Evolutionary conservation across 2,113 vertebrate species (phyloP).

Genomic region (Aldabrachelys gigantea): DNA sequence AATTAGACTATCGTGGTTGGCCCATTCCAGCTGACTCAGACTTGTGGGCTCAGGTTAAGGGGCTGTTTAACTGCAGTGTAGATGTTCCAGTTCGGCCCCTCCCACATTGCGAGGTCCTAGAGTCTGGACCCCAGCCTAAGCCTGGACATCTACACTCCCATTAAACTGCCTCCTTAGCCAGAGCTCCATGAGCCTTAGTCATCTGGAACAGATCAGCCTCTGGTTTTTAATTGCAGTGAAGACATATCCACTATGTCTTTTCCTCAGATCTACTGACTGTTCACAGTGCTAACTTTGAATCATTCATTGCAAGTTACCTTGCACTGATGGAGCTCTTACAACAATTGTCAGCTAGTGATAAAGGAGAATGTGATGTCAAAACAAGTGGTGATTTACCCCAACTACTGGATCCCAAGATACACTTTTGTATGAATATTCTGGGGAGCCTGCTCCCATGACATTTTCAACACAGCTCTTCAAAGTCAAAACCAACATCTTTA

Average conservation of each 20-base stretch:
- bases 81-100: background rate
- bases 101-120: background rate
- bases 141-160: background rate
- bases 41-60: background rate
- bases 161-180: background rate
- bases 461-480: background rate
- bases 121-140: background rate
- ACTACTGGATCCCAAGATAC: background rate
- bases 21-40: background rate
- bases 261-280: background rate
- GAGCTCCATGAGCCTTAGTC: background rate
- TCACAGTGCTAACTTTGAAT: background rate
- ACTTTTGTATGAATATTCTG: background rate
- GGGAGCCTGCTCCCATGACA: background rate
- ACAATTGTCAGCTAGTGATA: background rate
- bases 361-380: slow-evolving; percentile 1
- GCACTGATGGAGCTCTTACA: background rate
- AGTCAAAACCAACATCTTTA: background rate
- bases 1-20: background rate
- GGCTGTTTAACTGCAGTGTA: background rate
- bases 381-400: background rate
- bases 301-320: background rate
- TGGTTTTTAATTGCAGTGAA: background rate
- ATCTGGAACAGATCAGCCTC: background rate
- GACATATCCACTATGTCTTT: background rate